These are phyloP conservation scores for Polypedilum vanderplanki DNA, from an alignment of 1,140 invertebrate genomes.

Conservation along the genomic window DNA sequence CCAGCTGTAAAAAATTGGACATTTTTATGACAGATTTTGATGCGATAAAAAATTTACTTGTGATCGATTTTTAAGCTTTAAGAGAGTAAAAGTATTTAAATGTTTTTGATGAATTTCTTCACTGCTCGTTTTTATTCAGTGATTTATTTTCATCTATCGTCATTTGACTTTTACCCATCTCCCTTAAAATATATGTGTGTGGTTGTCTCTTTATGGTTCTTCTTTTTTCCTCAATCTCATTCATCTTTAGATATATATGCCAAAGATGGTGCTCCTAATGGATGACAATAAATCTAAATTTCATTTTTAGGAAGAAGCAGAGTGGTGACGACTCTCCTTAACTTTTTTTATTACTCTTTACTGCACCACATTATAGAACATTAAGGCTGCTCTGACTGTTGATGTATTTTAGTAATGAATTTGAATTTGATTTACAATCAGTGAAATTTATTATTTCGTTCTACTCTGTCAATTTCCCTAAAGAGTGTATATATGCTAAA, in stretches of 20 bases:
- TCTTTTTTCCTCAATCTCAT: not conserved
- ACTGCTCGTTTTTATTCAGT: not conserved
- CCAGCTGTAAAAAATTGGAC: too few species aligned
- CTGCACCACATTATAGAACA: too few species aligned
- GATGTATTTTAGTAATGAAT: constrained; percentile 2
- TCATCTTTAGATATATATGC: not conserved
- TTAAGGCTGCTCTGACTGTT: not conserved
- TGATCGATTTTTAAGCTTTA: too few species aligned
- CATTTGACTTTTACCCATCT: not conserved
- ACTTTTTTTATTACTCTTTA: too few species aligned
- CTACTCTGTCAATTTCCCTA: too few species aligned
- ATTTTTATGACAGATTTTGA: too few species aligned
- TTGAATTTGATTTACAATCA: not conserved
- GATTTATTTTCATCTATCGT: not conserved
- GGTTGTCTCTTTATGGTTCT: too few species aligned
- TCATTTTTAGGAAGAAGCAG: not conserved
- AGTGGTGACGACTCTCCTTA: too few species aligned
- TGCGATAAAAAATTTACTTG: too few species aligned
- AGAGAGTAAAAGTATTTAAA: not conserved
- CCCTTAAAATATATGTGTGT: too few species aligned
- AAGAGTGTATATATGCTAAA: too few species aligned
- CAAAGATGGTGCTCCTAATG: not conserved
- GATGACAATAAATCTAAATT: constrained; percentile 19
- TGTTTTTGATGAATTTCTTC: not conserved
- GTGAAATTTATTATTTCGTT: too few species aligned